A percentile compares a stretch with the other conserved stretches of the same genome.
These are phyloP conservation scores for Eptesicus fuscus DNA, from an alignment of 2,113 vertebrate species.

Conservation along the genomic window DNA sequence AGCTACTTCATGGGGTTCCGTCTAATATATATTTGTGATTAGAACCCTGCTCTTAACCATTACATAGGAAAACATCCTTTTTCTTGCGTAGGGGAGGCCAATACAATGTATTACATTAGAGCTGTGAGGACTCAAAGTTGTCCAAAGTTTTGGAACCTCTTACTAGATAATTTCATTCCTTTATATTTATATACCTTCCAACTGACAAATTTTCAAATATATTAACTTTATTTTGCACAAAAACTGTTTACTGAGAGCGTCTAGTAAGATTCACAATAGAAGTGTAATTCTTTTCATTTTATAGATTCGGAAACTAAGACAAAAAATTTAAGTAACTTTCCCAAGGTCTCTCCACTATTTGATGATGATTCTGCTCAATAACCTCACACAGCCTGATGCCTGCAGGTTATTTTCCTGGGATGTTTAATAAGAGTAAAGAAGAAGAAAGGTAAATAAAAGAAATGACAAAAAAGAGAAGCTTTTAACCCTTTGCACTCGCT, in stretches of 20 bases:
- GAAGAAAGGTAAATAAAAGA: too few species aligned
- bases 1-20: not conserved
- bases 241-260: not conserved
- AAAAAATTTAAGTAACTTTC: not conserved
- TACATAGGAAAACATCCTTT: not conserved
- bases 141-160: not conserved
- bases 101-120: not conserved
- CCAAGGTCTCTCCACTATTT: fast-evolving
- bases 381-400: not conserved
- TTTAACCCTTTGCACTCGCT: too few species aligned
- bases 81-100: fast-evolving
- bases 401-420: not conserved
- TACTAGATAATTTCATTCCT: not conserved
- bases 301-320: not conserved
- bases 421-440: not conserved
- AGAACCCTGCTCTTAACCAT: not conserved
- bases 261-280: not conserved
- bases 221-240: not conserved
- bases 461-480: too few species aligned
- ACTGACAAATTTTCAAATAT: not conserved
- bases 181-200: not conserved
- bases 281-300: not conserved
- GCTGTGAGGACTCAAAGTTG: not conserved
- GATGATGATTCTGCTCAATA: not conserved
- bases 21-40: not conserved